Evolutionary conservation across 2,888 invertebrate species (phyloP).

Genomic region (Ypsolopha scabrella): DNA sequence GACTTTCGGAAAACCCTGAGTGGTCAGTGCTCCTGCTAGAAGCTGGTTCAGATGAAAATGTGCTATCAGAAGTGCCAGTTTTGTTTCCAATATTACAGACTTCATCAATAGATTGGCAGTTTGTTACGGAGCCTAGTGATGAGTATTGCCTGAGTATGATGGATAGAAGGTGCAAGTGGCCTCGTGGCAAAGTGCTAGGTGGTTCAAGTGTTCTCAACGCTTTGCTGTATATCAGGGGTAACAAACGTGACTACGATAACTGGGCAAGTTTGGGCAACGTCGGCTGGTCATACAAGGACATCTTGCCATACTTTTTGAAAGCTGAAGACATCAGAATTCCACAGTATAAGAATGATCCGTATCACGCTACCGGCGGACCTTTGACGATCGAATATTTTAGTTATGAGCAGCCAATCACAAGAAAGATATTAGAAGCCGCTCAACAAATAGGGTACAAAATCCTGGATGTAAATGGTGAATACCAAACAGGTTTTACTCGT

Average conservation of each 20-base stretch:
- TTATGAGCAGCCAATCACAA: slow-evolving; percentile 76
- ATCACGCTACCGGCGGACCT: slow-evolving; percentile 80
- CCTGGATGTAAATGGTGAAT: slow-evolving; percentile 80
- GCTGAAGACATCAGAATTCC: slow-evolving; percentile 82
- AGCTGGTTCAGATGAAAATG: slow-evolving; percentile 82
- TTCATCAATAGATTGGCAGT: slow-evolving; percentile 85
- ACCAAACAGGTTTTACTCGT: slow-evolving; percentile 83
- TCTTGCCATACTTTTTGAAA: slow-evolving; percentile 83
- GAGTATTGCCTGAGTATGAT: slow-evolving; percentile 77
- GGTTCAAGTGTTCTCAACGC: slow-evolving; percentile 90
- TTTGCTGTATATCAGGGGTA: slow-evolving; percentile 90
- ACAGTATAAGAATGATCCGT: slow-evolving; percentile 65
- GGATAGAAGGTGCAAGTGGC: slow-evolving; percentile 77
- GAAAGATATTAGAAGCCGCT: slow-evolving; percentile 78
- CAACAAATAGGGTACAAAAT: slow-evolving; percentile 77
- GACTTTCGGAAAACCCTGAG: slow-evolving; percentile 79
- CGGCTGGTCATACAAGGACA: slow-evolving; percentile 84
- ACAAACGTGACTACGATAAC: slow-evolving; percentile 85
- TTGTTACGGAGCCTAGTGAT: slow-evolving; percentile 78
- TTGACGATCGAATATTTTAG: slow-evolving; percentile 79
- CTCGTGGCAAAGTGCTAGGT: slow-evolving; percentile 82
- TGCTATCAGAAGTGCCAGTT: slow-evolving; percentile 78
- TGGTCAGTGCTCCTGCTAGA: slow-evolving; percentile 84
- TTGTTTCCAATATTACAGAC: slow-evolving; percentile 79
- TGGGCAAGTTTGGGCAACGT: slow-evolving; percentile 81